phyloP scores from a whole-genome alignment of 2,888 invertebrate species.

The Drosophila ustulata region DNA sequence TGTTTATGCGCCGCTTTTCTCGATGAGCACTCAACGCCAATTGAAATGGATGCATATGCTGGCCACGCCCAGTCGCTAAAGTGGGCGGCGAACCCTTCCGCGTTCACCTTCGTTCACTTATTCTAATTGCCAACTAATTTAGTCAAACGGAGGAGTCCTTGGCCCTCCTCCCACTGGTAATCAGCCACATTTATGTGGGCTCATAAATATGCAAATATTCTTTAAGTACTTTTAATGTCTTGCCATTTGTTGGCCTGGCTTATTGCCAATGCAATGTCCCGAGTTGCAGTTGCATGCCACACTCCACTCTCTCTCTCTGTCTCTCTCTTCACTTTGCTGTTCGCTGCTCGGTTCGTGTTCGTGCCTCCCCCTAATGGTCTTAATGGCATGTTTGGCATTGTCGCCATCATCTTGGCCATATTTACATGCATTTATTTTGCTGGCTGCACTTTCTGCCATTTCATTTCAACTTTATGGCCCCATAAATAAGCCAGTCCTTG shows the following conservation, averaged over 20 bases:
- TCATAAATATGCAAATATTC: conserved; percentile 82
- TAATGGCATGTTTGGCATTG: conserved; percentile 78
- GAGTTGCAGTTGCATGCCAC: conserved; percentile 9
- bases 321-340: neutral
- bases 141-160: conserved; percentile 1
- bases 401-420: conserved; percentile 66
- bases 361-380: conserved; percentile 53
- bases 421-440: conserved; percentile 49
- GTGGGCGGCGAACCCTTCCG: neutral
- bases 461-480: conserved; percentile 71
- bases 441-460: conserved; percentile 51
- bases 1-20: conserved; percentile 29
- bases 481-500: conserved; percentile 68
- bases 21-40: conserved; percentile 25
- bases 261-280: conserved; percentile 33
- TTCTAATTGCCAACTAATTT: conserved; percentile 72
- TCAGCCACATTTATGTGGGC: conserved; percentile 78
- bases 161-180: conserved; percentile 37
- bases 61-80: conserved; percentile 12
- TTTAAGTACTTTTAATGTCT: conserved; percentile 81
- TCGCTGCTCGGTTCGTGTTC: neutral
- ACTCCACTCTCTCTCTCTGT: neutral
- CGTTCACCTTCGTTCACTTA: conserved; percentile 15
- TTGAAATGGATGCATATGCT: conserved; percentile 28
- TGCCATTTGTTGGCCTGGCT: conserved; percentile 69